These are phyloP conservation scores for Neodiprion lecontei DNA, from an alignment of 1,140 invertebrate species.

Conservation along the genomic window DNA sequence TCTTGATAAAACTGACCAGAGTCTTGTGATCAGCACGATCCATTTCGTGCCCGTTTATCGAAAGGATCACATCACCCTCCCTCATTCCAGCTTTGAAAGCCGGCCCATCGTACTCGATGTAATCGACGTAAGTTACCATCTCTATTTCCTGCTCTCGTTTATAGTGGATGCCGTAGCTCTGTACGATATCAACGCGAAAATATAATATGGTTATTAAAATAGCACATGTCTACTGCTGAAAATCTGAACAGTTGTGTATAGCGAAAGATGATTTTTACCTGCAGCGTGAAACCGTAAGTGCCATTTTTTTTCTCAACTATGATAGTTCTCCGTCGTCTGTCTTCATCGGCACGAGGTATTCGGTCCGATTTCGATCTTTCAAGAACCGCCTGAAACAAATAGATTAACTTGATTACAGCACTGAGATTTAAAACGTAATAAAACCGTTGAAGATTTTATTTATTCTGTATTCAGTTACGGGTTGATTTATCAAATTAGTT, in stretches of 20 bases:
- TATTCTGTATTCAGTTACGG: neutral
- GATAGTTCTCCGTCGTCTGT: constrained; percentile 83
- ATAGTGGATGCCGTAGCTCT: constrained; percentile 96
- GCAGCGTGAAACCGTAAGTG: constrained; percentile 92
- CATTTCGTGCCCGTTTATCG: constrained; percentile 93
- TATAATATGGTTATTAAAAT: constrained; percentile 10
- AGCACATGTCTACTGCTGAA: neutral
- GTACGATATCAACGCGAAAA: constrained; percentile 40
- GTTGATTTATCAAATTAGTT: constrained; percentile 12
- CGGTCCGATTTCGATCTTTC: constrained; percentile 85
- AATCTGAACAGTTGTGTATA: neutral
- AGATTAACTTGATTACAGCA: constrained; percentile 23
- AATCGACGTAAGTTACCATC: constrained; percentile 95
- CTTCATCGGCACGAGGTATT: constrained; percentile 81
- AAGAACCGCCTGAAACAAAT: constrained; percentile 67
- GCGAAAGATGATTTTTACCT: constrained; percentile 58
- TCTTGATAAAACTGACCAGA: constrained; percentile 89
- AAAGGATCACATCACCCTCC: constrained; percentile 92
- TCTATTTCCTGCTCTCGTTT: constrained; percentile 89
- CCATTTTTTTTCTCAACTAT: constrained; percentile 91
- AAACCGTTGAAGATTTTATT: neutral
- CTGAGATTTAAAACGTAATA: constrained; percentile 11
- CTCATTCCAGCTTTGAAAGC: constrained; percentile 91
- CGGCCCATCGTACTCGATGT: constrained; percentile 90
- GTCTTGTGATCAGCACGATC: constrained; percentile 90